These are phyloP conservation scores for Xestia xanthographa DNA, from an alignment of 2,888 invertebrate species.

Conservation along the genomic window DNA sequence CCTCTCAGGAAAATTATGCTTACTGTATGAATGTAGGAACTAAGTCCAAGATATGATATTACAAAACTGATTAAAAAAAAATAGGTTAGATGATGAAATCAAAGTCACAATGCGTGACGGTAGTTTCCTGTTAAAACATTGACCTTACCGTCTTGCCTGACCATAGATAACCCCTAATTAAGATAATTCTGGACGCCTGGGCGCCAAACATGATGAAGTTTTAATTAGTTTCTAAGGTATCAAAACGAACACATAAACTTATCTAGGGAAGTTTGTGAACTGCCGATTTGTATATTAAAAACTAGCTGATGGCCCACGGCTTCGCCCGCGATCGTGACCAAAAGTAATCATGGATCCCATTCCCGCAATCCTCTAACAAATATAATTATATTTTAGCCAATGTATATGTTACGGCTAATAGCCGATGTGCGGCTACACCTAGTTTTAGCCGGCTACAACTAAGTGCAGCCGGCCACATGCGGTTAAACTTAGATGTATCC, in stretches of 20 bases:
- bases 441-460: too few relatives aligned
- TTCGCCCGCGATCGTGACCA: too few relatives aligned
- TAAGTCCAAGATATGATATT: not conserved
- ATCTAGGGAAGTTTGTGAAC: not conserved
- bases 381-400: too few relatives aligned
- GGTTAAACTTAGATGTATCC: too few relatives aligned
- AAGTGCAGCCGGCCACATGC: too few relatives aligned
- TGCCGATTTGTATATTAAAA: not conserved
- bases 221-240: not conserved
- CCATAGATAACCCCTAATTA: conserved; percentile 44
- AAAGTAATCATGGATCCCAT: too few relatives aligned
- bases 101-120: conserved; percentile 4
- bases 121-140: conserved; percentile 35
- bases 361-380: too few relatives aligned
- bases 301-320: too few relatives aligned
- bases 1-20: too few relatives aligned
- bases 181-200: conserved; percentile 18
- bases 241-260: not conserved
- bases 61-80: conserved; percentile 25
- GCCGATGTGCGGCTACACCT: too few relatives aligned
- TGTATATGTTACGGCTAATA: too few relatives aligned
- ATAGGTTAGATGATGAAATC: conserved; percentile 35
- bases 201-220: not conserved
- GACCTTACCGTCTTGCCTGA: conserved; percentile 17
- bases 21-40: not conserved